phyloP scores from a whole-genome alignment of 1,140 invertebrate species.

The Atta cephalotes region DNA sequence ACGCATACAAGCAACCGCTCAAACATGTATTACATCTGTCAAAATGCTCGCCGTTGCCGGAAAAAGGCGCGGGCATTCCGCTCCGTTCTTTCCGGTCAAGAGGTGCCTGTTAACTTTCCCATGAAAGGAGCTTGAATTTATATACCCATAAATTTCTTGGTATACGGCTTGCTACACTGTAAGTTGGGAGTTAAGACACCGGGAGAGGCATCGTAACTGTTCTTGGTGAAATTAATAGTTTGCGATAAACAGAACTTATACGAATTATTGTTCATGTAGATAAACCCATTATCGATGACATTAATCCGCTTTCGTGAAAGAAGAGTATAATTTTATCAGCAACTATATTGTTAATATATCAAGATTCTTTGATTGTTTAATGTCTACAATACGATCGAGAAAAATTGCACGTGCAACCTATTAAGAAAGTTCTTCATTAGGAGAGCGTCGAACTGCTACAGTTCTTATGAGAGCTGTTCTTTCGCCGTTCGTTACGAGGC shows the following conservation, averaged over 20 bases:
- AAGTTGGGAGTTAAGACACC: constrained; percentile 42
- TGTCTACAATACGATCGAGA: background rate
- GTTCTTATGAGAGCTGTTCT: constrained; percentile 38
- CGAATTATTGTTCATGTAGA: constrained; percentile 32
- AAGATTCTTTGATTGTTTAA: background rate
- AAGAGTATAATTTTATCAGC: background rate
- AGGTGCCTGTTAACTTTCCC: constrained; percentile 49
- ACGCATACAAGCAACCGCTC: constrained; percentile 68
- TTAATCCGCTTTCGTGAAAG: background rate
- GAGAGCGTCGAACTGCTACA: constrained; percentile 10
- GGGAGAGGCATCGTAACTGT: constrained; percentile 30
- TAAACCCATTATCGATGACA: constrained; percentile 30
- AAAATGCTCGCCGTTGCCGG: constrained; percentile 50
- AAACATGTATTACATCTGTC: constrained; percentile 76
- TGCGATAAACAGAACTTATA: constrained; percentile 47
- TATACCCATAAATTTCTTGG: constrained; percentile 58
- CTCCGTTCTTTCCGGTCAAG: constrained; percentile 67
- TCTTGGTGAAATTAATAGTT: constrained; percentile 57
- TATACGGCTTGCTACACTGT: constrained; percentile 7
- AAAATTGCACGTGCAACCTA: constrained; percentile 4
- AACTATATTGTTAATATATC: background rate
- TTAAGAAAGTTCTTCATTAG: constrained; percentile 47
- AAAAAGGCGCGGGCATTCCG: constrained; percentile 34
- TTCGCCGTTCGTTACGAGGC: constrained; percentile 43
- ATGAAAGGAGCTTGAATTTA: constrained; percentile 54